These are phyloP conservation scores for Ochotona princeps DNA, from an alignment of 2,113 vertebrate genomes.

Conservation along the genomic window DNA sequence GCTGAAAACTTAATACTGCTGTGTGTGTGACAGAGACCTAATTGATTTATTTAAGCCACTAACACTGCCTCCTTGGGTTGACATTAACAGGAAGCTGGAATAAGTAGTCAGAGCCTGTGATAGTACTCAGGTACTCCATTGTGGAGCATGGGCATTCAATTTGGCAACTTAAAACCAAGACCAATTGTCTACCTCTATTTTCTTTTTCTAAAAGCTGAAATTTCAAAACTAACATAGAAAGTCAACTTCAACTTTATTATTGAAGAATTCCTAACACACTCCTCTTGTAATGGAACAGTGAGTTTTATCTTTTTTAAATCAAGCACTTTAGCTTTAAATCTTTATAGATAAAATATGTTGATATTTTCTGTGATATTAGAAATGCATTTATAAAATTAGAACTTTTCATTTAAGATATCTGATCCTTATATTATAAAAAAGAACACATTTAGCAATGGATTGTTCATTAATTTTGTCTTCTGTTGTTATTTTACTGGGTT, in stretches of 20 bases:
- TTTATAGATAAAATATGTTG: background rate
- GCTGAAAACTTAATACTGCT: too few species aligned
- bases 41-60: too few species aligned
- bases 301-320: background rate
- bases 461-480: too few species aligned
- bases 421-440: constrained; percentile 15
- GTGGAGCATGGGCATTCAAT: too few species aligned
- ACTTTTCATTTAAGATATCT: background rate
- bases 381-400: background rate
- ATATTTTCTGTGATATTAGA: background rate
- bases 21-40: too few species aligned
- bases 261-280: background rate
- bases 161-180: too few species aligned
- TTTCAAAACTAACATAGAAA: background rate
- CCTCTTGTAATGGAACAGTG: background rate
- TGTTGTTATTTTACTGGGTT: too few species aligned
- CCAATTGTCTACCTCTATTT: background rate
- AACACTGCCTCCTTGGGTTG: too few species aligned
- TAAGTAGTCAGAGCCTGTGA: too few species aligned
- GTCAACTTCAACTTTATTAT: background rate
- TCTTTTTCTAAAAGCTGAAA: constrained; percentile 32
- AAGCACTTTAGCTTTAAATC: background rate
- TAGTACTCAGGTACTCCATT: too few species aligned
- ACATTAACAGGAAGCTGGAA: too few species aligned
- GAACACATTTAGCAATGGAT: too few species aligned